Base-by-base conservation (phyloP, 2,797 vertebrate species). In the Enteromius fasciolatus region DNA sequence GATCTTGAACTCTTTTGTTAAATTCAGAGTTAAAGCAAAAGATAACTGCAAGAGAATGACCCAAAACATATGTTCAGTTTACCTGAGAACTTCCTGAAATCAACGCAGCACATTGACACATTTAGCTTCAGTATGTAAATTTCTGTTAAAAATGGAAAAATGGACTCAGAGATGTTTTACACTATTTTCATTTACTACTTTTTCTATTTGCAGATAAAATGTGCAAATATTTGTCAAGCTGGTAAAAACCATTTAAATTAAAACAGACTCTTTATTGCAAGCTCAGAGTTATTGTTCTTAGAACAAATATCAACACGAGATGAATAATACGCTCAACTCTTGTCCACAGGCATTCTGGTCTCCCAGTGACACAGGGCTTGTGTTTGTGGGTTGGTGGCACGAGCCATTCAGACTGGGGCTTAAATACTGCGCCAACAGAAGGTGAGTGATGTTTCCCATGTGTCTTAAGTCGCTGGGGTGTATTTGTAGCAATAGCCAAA, bases 371-470 rank as follows among this genome's bases (percentile, higher is more conserved):
- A 95, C 95, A 0, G 96, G 97, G 0, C 95, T 99, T 86, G 94
- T 99, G 84, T 99, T 99, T 3, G 93, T 95, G 3, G 97, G 97
- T 77, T 98, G 97, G 97, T 94, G 92, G 91, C 96, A 97, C 0
- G 94, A 96, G 44, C 97, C 97, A 8, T 98, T 96, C 90, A 95
- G 95, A 90, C 91, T 98, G 80, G 97, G 97, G 46, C 91, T 99
- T 36, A 95, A 93, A 85, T 92, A 94, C 90, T 98, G 97, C 85
- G 92, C 94, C 12, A 99, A 99, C 90, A 95, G 98, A 86, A 96
- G 95, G 98, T 99, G 77, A 87, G 87, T 66, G 72, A 46, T 17
- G 31, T 7, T 10, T n/a, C n/a, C n/a, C n/a, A n/a, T n/a, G n/a
- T n/a, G 28, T 28, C 28, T 28, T 1, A 28, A 28, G 28, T 28